Conservation (phyloP, 2,113 vertebrate genomes). For the Antigone vipio region DNA sequence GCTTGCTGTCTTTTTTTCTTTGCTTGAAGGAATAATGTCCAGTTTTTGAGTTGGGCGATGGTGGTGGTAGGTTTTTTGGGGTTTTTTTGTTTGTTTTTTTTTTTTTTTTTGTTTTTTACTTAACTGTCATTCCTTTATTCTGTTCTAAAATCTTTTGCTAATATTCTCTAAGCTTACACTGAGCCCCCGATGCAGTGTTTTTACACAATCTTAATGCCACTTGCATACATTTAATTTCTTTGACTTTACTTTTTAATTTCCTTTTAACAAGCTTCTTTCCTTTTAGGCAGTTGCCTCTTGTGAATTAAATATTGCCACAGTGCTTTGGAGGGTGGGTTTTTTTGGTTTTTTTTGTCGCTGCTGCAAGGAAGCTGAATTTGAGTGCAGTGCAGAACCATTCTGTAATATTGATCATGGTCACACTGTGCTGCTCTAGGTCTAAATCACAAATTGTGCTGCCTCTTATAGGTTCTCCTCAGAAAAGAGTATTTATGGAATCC, state of each 20-base stretch:
- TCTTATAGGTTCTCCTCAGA: background rate
- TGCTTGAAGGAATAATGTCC: background rate
- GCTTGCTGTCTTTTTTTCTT: background rate
- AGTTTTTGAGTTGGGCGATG: background rate
- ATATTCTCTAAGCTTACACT: background rate
- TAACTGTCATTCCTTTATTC: background rate
- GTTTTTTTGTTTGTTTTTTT: background rate
- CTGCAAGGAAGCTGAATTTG: constrained; percentile 1
- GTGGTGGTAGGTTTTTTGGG: background rate
- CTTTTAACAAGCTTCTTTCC: background rate
- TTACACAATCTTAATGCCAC: background rate
- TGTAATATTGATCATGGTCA: background rate
- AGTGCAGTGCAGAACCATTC: background rate
- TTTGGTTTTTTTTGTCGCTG: background rate
- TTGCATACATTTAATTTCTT: background rate
- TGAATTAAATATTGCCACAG: background rate
- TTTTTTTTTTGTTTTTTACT: background rate
- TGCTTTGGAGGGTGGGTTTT: background rate
- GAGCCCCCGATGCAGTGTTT: background rate
- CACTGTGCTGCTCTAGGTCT: background rate
- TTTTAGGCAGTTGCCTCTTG: background rate
- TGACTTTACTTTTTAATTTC: background rate
- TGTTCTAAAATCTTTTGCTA: background rate
- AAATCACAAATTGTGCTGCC: constrained; percentile 11
- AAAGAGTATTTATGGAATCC: constrained; percentile 26